Percentiles rank a stretch among this genome's conserved stretches.
Evolutionary conservation across 1,140 invertebrate species (phyloP).

Genomic region (Coptotermes formosanus): DNA sequence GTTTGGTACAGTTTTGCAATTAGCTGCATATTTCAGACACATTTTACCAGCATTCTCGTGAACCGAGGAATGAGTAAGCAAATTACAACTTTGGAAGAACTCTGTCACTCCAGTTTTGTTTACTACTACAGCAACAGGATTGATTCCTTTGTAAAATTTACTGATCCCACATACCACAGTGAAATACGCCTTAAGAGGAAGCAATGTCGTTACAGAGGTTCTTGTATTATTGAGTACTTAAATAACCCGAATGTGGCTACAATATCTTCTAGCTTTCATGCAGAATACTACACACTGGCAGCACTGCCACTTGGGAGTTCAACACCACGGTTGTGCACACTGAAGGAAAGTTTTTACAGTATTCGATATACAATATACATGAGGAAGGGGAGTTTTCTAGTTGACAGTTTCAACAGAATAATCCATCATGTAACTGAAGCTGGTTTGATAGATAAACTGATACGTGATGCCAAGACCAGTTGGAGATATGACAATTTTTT

Average conservation of each 20-base stretch:
- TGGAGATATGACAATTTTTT: not conserved
- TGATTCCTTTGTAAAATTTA: not conserved
- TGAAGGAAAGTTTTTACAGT: not conserved
- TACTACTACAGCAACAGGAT: not conserved
- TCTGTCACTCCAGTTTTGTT: not conserved
- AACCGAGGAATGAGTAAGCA: not conserved
- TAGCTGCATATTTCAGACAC: not conserved
- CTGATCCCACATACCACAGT: not conserved
- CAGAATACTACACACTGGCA: not conserved
- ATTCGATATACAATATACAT: not conserved
- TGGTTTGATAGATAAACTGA: not conserved
- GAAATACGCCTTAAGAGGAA: not conserved
- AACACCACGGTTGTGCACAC: not conserved
- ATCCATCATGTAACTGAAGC: not conserved
- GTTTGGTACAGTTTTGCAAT: not conserved
- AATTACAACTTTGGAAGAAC: conserved; percentile 17
- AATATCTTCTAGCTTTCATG: not conserved
- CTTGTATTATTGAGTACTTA: not conserved
- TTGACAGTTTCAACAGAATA: not conserved
- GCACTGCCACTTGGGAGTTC: not conserved
- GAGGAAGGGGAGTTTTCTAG: not conserved
- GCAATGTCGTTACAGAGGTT: not conserved
- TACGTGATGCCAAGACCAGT: not conserved
- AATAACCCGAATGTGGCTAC: not conserved
- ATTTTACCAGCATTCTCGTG: not conserved